Evolutionary conservation across 2,113 vertebrate genomes (phyloP), one percentile per base, ranked within the genome.

Genomic region (Oreochromis spilurus): DNA sequence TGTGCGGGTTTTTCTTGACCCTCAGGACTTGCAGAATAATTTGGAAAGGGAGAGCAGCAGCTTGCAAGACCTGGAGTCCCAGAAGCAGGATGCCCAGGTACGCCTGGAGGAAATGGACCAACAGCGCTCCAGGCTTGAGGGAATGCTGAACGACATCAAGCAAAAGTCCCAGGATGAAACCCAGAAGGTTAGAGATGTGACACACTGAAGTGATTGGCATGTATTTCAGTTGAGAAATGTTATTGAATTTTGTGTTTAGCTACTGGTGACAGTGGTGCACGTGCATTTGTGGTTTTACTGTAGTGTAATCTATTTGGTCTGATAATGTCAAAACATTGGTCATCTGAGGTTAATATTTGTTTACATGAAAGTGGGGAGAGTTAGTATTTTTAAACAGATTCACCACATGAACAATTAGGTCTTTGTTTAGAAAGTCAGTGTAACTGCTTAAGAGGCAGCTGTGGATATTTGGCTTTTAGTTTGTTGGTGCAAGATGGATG

Each of bases 21-120:
- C 24, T 82, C 86, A 99, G 98, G 97, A 98, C 3, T 95, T 98
- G 87, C 98, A 99, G 58, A 96, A 96, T 4, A 97, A 98, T 79
- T 91, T 99, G 83, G 98, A 99, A 19, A 96, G 97, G 58, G 98
- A 99, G 89, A 96, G 96, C 2, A 96, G 96, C 90, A 96, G 95
- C 67, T 81, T 98, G 83, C 97, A 98, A 84, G 98, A 98, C 60
- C 89, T 99, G 5, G 98, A 99, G 84, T 95, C 97, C 6, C 99
- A 99, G 86, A 99, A 98, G 70, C 98, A 98, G 88, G 97, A 97
- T 10, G 97, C 98, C 1, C 97, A 98, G 81, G 97, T 97, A 29
- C 97, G 98, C 3, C 95, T 99, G 81, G 97, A 98, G 9, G 98
- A 99, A 91, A 99, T 99, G 98, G 98, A 99, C 90, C 98, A 99